A percentile compares a stretch with the other conserved stretches of the same genome.
These are phyloP conservation scores for Tolypeutes matacus DNA, from an alignment of 2,797 vertebrate species.

Conservation along the genomic window DNA sequence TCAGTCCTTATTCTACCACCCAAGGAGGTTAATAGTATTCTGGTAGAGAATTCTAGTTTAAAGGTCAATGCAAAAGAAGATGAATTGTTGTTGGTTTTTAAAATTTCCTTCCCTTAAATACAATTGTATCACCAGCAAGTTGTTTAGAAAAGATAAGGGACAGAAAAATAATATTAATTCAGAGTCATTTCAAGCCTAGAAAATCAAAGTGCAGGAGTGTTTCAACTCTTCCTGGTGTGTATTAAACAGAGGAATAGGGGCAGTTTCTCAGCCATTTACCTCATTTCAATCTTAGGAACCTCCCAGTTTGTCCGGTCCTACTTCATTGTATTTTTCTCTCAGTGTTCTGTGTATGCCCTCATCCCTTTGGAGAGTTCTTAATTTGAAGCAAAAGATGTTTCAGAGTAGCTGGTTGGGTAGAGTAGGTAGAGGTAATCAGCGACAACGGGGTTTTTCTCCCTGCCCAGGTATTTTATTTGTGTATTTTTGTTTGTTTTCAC, in stretches of 20 bases:
- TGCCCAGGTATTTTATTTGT: background rate
- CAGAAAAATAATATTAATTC: background rate
- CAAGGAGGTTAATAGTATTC: background rate
- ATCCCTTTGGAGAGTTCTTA: background rate
- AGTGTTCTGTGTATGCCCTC: background rate
- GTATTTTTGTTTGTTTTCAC: background rate
- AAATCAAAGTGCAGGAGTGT: background rate
- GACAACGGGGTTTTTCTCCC: background rate
- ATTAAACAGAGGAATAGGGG: background rate
- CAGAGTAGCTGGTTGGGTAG: background rate
- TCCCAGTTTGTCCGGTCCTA: background rate
- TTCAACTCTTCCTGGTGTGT: background rate
- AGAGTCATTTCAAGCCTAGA: background rate
- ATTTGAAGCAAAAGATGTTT: background rate
- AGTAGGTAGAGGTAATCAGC: background rate
- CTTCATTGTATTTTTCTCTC: background rate
- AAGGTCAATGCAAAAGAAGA: slow-evolving; percentile 7
- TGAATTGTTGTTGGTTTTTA: background rate
- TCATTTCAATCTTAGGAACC: background rate
- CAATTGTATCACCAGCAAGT: background rate
- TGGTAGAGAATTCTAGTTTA: background rate
- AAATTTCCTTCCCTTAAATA: background rate
- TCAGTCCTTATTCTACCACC: background rate
- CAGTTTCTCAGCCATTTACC: background rate
- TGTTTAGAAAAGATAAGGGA: background rate